Evolutionary conservation across 2,113 vertebrate species (phyloP), one percentile per base, ranked within the genome.

Genomic region (Amazona vittata): DNA sequence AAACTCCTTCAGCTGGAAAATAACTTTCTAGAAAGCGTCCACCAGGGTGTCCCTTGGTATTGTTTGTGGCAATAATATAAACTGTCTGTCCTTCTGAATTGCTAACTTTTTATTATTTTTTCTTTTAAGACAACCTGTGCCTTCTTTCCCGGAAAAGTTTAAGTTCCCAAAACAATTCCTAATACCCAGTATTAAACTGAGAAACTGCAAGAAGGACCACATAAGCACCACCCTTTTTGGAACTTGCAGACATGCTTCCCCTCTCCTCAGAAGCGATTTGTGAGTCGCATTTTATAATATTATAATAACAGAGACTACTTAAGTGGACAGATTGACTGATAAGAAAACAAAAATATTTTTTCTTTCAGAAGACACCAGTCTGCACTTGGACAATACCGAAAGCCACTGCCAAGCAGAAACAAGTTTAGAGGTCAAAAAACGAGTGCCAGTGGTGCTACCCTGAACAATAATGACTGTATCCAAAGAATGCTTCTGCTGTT

Each of bases 311-410:
- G 53, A 86, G 41, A 67, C 33, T 55, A 63, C 69, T 92, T 74
- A 88, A 90, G 31, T 60, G 77, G 57, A 75, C 39, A 92, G 86
- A 94, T 52, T 92, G 83, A 86, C 73, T 86, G 91, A 89, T 63
- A 89, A 68, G 50, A 89, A 94, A 95, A 90, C 35, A 90, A 94
- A 96, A 97, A 95, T 75, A 89, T 95, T 95, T 95, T 88, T 75
- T 49, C 55, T 94, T 94, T 78, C 50, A 81, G 91, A 94, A 92
- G 93, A 92, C 80, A 96, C 35, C 35, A 94, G 89, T 90, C 86
- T 89, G 62, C 28, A 31, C 12, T 95, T 52, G 50, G 55, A 94
- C 91, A 94, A 95, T 82, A 91, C 33, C 3, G 1, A 92, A 89
- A 91, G 79, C 22, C 77, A 12, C 35, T 89, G 93, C 64, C 93